These are phyloP conservation scores for Orthosia gracilis DNA, from an alignment of 2,888 invertebrate species.

Conservation along the genomic window DNA sequence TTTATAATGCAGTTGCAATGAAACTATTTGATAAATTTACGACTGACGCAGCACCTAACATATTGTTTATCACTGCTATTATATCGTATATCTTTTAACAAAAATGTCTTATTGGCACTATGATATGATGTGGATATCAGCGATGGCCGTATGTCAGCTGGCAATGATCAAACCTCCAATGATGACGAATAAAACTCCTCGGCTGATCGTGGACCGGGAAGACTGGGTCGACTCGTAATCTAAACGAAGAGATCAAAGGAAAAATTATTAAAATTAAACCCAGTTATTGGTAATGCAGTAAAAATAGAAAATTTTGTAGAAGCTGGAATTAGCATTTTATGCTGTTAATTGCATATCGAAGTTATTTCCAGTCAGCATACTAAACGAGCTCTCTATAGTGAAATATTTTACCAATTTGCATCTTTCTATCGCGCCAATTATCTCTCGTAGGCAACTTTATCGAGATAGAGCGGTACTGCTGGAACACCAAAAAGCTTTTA, in stretches of 20 bases:
- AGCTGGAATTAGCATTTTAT: conserved; percentile 14
- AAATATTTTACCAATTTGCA: conserved; percentile 39
- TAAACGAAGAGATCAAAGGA: conserved; percentile 61
- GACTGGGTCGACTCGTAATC: conserved; percentile 89
- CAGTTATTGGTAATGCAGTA: background rate
- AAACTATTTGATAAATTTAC: conserved; percentile 37
- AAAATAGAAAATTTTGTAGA: background rate
- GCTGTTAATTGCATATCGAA: conserved; percentile 30
- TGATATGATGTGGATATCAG: conserved; percentile 59
- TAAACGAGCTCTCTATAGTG: conserved; percentile 32
- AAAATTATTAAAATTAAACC: conserved; percentile 31
- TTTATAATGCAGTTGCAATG: conserved; percentile 32
- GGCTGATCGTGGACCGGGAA: conserved; percentile 75
- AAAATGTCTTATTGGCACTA: conserved; percentile 83
- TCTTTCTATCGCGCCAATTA: conserved; percentile 50
- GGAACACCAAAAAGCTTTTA: conserved; percentile 62
- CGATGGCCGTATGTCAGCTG: conserved; percentile 80
- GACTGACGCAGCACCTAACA: conserved; percentile 54
- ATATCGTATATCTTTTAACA: conserved; percentile 73
- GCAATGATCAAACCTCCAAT: conserved; percentile 73
- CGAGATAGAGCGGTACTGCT: conserved; percentile 22
- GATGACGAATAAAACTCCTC: conserved; percentile 71
- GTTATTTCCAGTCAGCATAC: conserved; percentile 35
- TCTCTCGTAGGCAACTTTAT: conserved; percentile 36
- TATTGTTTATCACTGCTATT: conserved; percentile 66